Percentiles rank a stretch among this genome's conserved stretches.
phyloP scores from a whole-genome alignment of 2,797 vertebrate species.

The Zenarchopterus dispar region DNA sequence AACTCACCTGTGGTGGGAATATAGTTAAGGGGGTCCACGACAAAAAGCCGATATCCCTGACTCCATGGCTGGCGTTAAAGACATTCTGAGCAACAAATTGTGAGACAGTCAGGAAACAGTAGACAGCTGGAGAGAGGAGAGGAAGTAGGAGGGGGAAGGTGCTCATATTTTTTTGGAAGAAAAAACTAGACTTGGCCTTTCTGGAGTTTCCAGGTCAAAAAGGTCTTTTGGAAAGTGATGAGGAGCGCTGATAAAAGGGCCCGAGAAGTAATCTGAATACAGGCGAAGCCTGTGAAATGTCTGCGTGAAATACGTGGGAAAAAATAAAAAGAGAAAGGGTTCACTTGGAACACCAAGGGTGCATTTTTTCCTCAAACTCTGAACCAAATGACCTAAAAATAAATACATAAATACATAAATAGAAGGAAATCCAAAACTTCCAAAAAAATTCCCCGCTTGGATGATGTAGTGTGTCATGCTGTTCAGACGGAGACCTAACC shows the following conservation, averaged over 20 bases:
- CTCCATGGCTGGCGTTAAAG: constrained; percentile 99
- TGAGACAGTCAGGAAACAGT: constrained; percentile 92
- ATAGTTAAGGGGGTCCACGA: constrained; percentile 96
- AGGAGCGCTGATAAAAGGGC: constrained; percentile 27
- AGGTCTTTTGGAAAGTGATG: constrained; percentile 31
- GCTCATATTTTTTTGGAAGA: constrained; percentile 75
- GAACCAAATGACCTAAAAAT: constrained; percentile 37
- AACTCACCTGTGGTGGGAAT: constrained; percentile 93
- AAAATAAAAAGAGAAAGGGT: background rate
- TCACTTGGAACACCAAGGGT: constrained; percentile 38
- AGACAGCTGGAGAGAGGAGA: constrained; percentile 65
- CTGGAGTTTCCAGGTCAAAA: constrained; percentile 34
- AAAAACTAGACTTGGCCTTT: constrained; percentile 29
- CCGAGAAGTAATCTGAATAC: constrained; percentile 15
- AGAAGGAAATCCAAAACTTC: constrained; percentile 66
- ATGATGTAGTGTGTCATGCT: constrained; percentile 98
- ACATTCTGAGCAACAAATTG: constrained; percentile 96
- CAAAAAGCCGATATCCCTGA: constrained; percentile 97
- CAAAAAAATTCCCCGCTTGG: constrained; percentile 81
- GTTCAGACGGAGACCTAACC: constrained; percentile 85
- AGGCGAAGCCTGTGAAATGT: constrained; percentile 27
- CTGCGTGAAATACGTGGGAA: background rate
- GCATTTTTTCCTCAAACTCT: constrained; percentile 32
- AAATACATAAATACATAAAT: background rate
- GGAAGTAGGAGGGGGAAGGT: constrained; percentile 52